These are phyloP conservation scores for Botia almorhae DNA, from an alignment of 2,797 vertebrate genomes.

Conservation along the genomic window DNA sequence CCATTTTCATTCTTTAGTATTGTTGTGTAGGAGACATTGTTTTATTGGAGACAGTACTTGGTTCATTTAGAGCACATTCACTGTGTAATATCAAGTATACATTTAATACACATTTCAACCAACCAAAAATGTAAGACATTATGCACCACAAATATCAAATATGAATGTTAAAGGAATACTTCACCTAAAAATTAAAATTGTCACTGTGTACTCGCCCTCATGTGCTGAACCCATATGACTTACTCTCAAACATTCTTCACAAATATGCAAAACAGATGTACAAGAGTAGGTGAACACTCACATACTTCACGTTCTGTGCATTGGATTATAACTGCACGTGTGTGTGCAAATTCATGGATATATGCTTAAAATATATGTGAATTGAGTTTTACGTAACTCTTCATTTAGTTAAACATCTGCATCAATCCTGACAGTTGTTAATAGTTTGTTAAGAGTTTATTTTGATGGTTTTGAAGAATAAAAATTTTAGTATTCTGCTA, in stretches of 20 bases:
- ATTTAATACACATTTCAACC: not conserved
- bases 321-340: not conserved
- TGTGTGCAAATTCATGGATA: not conserved
- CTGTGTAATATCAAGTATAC: not conserved
- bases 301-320: not conserved
- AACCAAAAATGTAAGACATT: not conserved
- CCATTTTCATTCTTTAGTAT: not conserved
- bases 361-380: no score
- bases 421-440: not conserved
- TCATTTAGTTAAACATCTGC: not conserved
- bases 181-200: not conserved
- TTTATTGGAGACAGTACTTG: conserved; percentile 23
- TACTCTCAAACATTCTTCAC: not conserved
- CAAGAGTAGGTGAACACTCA: not conserved
- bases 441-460: not conserved
- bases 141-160: not conserved
- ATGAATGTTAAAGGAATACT: not conserved
- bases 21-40: not conserved
- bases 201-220: not conserved
- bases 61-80: not conserved
- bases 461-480: not conserved
- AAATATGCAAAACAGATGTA: not conserved
- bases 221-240: not conserved
- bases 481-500: not conserved
- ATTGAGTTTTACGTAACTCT: not conserved